Percentiles rank a stretch among this genome's conserved stretches.
Conservation (phyloP, 1,140 invertebrate species). For the Acyrthosiphon pisum region DNA sequence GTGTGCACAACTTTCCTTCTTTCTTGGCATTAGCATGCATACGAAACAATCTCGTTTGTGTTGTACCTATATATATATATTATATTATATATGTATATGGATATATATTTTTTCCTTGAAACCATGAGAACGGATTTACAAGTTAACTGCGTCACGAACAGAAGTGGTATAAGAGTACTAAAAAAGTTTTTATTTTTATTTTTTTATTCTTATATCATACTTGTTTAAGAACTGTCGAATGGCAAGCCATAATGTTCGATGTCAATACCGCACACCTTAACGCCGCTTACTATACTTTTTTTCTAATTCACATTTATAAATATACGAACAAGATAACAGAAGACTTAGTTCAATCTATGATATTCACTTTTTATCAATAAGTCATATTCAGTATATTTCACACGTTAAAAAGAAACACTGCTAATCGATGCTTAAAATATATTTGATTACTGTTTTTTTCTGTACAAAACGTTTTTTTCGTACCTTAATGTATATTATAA, state of each 20-base stretch:
- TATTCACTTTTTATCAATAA: background rate
- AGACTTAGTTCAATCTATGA: background rate
- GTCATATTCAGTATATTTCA: background rate
- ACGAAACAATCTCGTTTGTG: background rate
- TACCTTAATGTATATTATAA: background rate
- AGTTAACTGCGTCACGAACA: slow-evolving; percentile 42
- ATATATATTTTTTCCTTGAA: background rate
- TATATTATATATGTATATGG: background rate
- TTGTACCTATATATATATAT: background rate
- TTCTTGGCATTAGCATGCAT: slow-evolving; percentile 26
- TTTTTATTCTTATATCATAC: background rate
- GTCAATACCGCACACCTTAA: background rate
- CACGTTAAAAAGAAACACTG: no score
- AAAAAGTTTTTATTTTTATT: slow-evolving; percentile 28
- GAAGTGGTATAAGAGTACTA: slow-evolving; percentile 21
- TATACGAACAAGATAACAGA: background rate
- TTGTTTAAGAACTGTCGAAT: slow-evolving; percentile 40
- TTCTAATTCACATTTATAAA: no score
- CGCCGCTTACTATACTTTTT: background rate
- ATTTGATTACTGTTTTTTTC: no score
- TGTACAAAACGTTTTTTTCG: no score
- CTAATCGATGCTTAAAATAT: no score
- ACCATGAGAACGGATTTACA: slow-evolving; percentile 39
- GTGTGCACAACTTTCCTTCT: slow-evolving; percentile 8
- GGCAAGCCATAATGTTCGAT: background rate